Evolutionary conservation across 2,888 invertebrate species (phyloP), one percentile per base, ranked within the genome.

Genomic region (Epistrophe eligans): DNA sequence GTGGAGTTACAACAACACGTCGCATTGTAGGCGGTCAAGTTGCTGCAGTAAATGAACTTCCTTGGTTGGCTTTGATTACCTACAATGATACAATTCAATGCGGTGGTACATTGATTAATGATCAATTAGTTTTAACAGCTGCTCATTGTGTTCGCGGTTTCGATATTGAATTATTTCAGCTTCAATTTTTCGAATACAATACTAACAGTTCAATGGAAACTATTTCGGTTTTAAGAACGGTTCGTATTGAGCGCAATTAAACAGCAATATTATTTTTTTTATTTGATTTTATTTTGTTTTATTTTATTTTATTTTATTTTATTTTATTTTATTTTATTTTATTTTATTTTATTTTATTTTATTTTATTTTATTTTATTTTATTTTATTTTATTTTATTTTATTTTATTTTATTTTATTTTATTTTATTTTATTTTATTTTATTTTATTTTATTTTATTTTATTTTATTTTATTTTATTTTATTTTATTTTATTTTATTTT

Each of bases 221-320:
- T 74, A 89, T 79, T 94, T 94, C 90, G 28, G 81, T 70, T 0
- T 45, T 67, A 0, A 74, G 87, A 60, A 60, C 13, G 72, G 87
- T 87, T 67, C 55, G 43, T 58, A 17, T 24, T 11, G 7, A 10
- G n/a, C 2, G 24, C 11, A 17, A 32, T 40, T 28, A 40, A 15
- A 15, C n/a, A 32, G 24, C 3, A 24, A 24, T 24, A 3, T 1
- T 24, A 3, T 24, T 24, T 24, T 24, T 24, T 1, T 24, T 2
- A 24, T 24, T 43, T 3, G 15, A 15, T 15, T n/a, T 28, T n/a
- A 50, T 6, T 24, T 24, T 0, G 11, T 15, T 6, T 1, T 19
- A 19, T 13, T 24, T 28, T 1, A 50, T 50, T 35, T 19, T 1
- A 62, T 50, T 50, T 4, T 24, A 24, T 24, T 24, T 24, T 24